These are phyloP conservation scores for Leptinotarsa haldemani DNA, from an alignment of 2,888 invertebrate genomes.

Conservation along the genomic window DNA sequence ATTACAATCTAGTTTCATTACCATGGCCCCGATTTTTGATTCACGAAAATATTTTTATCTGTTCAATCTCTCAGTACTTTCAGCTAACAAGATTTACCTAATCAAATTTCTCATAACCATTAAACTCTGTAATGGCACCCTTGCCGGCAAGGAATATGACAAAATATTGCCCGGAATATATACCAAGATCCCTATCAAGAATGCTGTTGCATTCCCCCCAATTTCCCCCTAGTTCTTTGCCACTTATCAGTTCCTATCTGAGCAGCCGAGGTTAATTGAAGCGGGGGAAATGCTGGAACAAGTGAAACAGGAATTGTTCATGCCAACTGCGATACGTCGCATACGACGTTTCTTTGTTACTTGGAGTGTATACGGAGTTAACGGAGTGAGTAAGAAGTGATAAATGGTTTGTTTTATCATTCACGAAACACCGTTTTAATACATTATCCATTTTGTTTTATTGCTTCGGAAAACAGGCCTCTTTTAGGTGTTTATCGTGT, in stretches of 20 bases:
- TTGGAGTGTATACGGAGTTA: conserved; percentile 28
- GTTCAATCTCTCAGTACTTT: conserved; percentile 22
- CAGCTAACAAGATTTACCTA: conserved; percentile 30
- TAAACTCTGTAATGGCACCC: conserved; percentile 23
- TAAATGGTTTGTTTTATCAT: conserved; percentile 31
- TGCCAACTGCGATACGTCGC: conserved; percentile 37
- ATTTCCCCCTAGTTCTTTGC: conserved; percentile 23
- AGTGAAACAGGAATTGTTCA: conserved; percentile 40
- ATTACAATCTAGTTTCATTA: too few species aligned
- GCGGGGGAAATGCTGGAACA: conserved; percentile 46
- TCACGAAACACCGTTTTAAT: conserved; percentile 23
- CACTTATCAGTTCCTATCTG: conserved; percentile 39
- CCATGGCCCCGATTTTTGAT: background rate
- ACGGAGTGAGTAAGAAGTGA: conserved; percentile 26
- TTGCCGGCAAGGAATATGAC: conserved; percentile 20
- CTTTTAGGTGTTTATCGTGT: conserved; percentile 15
- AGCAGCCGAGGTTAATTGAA: conserved; percentile 45
- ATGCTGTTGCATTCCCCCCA: conserved; percentile 37
- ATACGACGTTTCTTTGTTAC: conserved; percentile 25
- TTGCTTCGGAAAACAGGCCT: conserved; percentile 1
- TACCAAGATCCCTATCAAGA: conserved; percentile 29
- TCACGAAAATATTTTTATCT: conserved; percentile 8
- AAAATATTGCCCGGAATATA: conserved; percentile 22
- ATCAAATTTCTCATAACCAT: conserved; percentile 36
- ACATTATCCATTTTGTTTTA: conserved; percentile 17